A percentile compares a stretch with the other conserved stretches of the same genome.
phyloP scores from a whole-genome alignment of 64 coral and sea anemone species.

The Porites australiensis region DNA sequence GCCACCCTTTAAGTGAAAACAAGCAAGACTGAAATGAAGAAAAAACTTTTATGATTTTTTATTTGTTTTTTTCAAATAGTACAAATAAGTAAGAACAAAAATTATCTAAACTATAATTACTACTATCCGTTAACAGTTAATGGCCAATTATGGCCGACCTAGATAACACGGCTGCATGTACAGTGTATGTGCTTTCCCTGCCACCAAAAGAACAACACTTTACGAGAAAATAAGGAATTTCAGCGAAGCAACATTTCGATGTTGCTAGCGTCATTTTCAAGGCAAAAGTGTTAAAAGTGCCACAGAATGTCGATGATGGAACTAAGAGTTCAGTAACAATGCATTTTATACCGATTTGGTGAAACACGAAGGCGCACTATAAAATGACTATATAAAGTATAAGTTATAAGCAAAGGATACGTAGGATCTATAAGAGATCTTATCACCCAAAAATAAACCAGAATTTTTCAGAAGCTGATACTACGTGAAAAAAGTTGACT shows the following conservation, averaged over 20 bases:
- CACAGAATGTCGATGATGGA: constrained; percentile 1
- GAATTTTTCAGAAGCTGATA: no score
- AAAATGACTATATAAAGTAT: neutral
- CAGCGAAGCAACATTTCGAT: constrained; percentile 19
- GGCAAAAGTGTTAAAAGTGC: constrained; percentile 23
- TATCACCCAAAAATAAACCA: neutral
- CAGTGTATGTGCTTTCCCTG: neutral
- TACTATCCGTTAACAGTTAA: constrained; percentile 21
- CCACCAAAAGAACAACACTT: neutral
- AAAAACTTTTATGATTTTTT: neutral
- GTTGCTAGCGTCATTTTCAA: constrained; percentile 14
- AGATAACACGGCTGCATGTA: constrained; percentile 14
- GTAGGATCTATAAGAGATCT: neutral
- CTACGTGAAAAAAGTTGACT: neutral
- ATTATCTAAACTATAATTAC: neutral
- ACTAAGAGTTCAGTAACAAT: constrained; percentile 5
- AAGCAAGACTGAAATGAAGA: neutral
- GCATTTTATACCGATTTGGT: constrained; percentile 1
- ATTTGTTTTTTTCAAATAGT: neutral
- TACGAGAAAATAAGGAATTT: constrained; percentile 7
- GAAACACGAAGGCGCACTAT: constrained; percentile 19
- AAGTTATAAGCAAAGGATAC: no score
- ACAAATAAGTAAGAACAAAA: neutral
- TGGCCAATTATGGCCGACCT: neutral
- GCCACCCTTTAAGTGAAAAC: neutral